These are phyloP conservation scores for Archilochus colubris DNA, from an alignment of 2,113 vertebrate species.

Conservation along the genomic window DNA sequence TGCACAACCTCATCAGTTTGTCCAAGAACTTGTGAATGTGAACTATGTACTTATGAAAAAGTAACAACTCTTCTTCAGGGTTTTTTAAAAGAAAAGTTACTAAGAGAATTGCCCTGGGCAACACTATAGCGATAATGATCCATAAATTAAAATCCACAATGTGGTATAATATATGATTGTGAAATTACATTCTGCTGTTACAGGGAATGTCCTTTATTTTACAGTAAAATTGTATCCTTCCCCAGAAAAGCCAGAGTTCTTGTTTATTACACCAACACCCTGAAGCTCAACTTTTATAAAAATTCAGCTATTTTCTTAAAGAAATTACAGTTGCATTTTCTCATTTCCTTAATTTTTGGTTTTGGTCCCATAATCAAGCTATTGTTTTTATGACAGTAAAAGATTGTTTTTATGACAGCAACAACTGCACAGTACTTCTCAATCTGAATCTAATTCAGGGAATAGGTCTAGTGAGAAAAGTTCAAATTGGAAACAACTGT, in stretches of 20 bases:
- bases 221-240: neutral
- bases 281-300: neutral
- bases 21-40: neutral
- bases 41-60: neutral
- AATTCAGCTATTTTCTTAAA: neutral
- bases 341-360: neutral
- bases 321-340: neutral
- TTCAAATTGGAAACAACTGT: constrained; percentile 43
- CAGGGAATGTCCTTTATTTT: neutral
- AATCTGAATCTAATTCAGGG: constrained; percentile 49
- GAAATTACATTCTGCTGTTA: neutral
- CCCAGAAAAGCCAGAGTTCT: neutral
- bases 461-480: constrained; percentile 43
- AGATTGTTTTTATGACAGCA: constrained; percentile 16
- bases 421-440: constrained; percentile 9
- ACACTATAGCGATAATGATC: neutral
- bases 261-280: neutral
- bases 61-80: neutral
- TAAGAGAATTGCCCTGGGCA: neutral
- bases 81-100: neutral
- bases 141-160: neutral
- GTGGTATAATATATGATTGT: neutral
- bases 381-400: neutral
- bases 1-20: neutral
- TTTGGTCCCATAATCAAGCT: neutral